Evolutionary conservation across 1,140 invertebrate genomes (phyloP).

Genomic region (Macrobrachium rosenbergii): DNA sequence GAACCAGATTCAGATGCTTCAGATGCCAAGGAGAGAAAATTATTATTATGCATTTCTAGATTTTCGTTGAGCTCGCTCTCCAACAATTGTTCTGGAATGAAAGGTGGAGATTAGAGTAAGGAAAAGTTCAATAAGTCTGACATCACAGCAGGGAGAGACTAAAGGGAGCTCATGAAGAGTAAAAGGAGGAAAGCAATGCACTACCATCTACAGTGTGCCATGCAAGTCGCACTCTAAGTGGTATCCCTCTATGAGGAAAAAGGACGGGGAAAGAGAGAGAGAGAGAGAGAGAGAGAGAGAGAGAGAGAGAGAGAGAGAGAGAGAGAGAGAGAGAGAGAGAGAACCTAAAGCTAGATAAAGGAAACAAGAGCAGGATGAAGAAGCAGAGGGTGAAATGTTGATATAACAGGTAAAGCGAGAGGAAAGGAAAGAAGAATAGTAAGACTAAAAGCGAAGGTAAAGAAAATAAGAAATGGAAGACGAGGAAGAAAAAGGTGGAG

Average conservation of each 20-base stretch:
- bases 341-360: too few species aligned
- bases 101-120: not conserved
- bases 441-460: too few species aligned
- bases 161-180: not conserved
- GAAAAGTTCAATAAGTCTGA: not conserved
- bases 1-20: too few species aligned
- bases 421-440: not conserved
- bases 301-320: too few species aligned
- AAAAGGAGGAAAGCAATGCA: not conserved
- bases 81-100: not conserved
- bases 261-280: not conserved
- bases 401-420: not conserved
- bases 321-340: too few species aligned
- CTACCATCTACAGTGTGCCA: not conserved
- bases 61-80: not conserved
- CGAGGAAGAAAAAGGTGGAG: not conserved
- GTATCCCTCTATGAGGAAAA: not conserved
- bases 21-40: too few species aligned
- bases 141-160: not conserved
- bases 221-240: not conserved
- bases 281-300: too few species aligned
- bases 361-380: not conserved
- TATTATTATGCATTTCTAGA: too few species aligned
- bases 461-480: not conserved
- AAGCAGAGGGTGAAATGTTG: not conserved